Evolutionary conservation across 2,797 vertebrate genomes (phyloP).

Genomic region (Balearica regulorum): DNA sequence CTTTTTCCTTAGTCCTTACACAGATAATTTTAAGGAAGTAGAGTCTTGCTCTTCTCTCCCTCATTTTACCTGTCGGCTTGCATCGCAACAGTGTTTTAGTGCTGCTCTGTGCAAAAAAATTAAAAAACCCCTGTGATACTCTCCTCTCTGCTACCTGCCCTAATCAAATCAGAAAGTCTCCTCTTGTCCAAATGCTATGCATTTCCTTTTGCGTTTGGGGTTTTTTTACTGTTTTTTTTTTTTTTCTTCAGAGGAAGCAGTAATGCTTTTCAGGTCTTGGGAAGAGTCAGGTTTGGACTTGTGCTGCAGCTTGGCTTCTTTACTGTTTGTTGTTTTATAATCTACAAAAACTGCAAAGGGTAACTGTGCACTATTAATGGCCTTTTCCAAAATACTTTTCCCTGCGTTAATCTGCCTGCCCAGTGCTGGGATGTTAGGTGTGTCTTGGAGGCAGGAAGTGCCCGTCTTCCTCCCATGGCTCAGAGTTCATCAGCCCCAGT

Average conservation of each 20-base stretch:
- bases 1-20: not conserved
- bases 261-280: not conserved
- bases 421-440: not conserved
- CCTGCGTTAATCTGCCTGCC: not conserved
- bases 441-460: not conserved
- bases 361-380: not conserved
- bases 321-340: not conserved
- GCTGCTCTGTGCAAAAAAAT: not conserved
- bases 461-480: not conserved
- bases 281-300: not conserved
- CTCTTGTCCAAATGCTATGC: not conserved
- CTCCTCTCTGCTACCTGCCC: not conserved
- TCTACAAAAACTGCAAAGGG: not conserved
- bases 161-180: not conserved
- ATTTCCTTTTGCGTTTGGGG: not conserved
- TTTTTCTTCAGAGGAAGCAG: not conserved
- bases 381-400: not conserved
- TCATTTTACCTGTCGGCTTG: not conserved
- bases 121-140: not conserved
- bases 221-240: fast-evolving
- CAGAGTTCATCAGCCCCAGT: not conserved
- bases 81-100: not conserved
- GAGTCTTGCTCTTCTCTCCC: not conserved
- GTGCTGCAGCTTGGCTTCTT: not conserved
- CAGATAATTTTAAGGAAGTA: not conserved